phyloP scores from a whole-genome alignment of 2,888 invertebrate species.

The Macaria notata region DNA sequence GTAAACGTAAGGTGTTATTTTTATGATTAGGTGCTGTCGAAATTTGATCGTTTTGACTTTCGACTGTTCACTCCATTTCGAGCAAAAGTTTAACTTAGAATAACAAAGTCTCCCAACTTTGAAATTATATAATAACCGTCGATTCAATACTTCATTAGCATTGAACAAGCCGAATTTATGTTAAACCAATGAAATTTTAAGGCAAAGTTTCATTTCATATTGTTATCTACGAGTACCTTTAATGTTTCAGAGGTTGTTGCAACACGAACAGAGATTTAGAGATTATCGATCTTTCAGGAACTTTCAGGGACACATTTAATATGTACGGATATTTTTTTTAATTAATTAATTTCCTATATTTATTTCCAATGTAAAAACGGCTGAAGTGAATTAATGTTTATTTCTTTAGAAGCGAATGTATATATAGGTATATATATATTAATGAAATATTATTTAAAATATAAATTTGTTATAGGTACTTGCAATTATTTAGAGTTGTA shows the following conservation, averaged over 20 bases:
- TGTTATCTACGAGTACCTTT: slow-evolving; percentile 10
- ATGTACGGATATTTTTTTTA: too few relatives aligned
- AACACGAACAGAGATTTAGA: neutral
- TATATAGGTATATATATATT: neutral
- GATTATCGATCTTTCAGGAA: neutral
- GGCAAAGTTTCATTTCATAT: slow-evolving; percentile 15
- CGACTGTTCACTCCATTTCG: slow-evolving; percentile 13
- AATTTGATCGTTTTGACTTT: too few relatives aligned
- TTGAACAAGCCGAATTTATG: slow-evolving; percentile 16
- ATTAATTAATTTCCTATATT: too few relatives aligned
- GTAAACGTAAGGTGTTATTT: too few relatives aligned
- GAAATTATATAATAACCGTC: slow-evolving; percentile 18
- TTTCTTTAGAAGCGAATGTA: neutral
- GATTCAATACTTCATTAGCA: slow-evolving; percentile 26
- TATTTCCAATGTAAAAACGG: too few relatives aligned
- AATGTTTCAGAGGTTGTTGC: slow-evolving; percentile 2
- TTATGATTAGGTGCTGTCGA: too few relatives aligned
- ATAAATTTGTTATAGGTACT: too few relatives aligned
- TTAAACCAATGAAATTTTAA: slow-evolving; percentile 21
- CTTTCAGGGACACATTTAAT: too few relatives aligned
- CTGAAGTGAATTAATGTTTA: neutral
- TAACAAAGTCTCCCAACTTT: slow-evolving; percentile 23
- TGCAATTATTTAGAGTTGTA: too few relatives aligned
- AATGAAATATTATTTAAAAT: too few relatives aligned
- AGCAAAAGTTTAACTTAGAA: slow-evolving; percentile 17